Evolutionary conservation across 2,113 vertebrate species (phyloP).

Genomic region (Morphnarchus princeps): DNA sequence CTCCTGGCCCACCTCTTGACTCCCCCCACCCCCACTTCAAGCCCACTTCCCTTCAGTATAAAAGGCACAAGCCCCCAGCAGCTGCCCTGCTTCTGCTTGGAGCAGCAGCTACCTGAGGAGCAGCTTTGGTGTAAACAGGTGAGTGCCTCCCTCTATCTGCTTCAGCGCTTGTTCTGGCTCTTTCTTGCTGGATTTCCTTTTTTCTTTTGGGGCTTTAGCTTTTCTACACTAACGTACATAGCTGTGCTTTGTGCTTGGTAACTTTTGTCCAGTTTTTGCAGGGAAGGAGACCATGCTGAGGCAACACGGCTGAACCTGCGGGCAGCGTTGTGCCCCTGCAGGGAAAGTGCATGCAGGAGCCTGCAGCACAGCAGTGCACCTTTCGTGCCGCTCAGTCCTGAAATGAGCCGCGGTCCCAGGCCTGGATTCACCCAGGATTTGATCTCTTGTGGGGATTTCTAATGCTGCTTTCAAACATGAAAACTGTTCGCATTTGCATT

Average conservation of each 20-base stretch:
- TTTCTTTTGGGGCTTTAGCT: not conserved
- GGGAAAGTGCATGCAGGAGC: not conserved
- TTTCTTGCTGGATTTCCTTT: not conserved
- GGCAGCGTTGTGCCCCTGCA: not conserved
- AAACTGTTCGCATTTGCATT: accelerated
- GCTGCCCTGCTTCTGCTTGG: not conserved
- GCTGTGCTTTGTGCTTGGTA: not conserved
- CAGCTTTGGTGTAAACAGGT: constrained; percentile 19
- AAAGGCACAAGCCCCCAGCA: constrained; percentile 24
- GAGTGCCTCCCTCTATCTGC: not conserved
- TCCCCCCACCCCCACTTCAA: not conserved
- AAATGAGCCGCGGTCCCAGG: not conserved
- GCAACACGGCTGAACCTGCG: not conserved
- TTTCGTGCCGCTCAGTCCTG: not conserved
- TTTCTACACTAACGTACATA: not conserved
- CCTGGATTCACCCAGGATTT: not conserved
- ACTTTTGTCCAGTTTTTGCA: not conserved
- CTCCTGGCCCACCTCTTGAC: constrained; percentile 38
- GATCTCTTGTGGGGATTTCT: not conserved
- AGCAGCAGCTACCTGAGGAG: not conserved
- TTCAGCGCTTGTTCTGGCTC: not conserved
- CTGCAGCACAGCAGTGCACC: accelerated
- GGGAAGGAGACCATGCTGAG: not conserved
- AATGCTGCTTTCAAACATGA: not conserved
- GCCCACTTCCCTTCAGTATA: constrained; percentile 24